Conservation (phyloP, 2,888 invertebrate species). For the Nemotelus nigrinus region DNA sequence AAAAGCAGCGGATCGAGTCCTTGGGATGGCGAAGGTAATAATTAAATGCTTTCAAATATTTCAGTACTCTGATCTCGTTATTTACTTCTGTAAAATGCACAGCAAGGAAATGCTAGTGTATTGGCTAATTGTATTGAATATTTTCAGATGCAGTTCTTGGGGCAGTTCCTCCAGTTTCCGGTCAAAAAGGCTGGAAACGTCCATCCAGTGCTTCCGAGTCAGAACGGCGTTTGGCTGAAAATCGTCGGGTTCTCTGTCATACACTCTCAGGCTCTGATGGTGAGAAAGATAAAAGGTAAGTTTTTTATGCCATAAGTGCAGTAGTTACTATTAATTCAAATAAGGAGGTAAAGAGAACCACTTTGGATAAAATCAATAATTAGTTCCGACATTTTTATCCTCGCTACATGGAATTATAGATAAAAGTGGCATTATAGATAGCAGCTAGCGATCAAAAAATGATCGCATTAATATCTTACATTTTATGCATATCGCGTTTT, state of each 20-base stretch:
- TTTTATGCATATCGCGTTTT: no score
- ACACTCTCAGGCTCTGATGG: conserved; percentile 67
- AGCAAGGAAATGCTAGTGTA: background rate
- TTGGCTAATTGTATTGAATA: background rate
- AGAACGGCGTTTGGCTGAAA: conserved; percentile 63
- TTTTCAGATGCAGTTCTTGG: background rate
- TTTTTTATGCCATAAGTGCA: conserved; percentile 7
- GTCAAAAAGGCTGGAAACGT: conserved; percentile 67
- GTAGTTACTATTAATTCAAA: background rate
- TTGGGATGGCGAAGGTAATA: conserved; percentile 68
- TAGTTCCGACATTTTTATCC: background rate
- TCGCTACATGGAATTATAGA: no score
- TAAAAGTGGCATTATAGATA: no score
- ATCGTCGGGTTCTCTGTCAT: conserved; percentile 58
- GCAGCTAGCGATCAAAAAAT: no score
- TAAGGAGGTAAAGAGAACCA: background rate
- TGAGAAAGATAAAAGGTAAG: conserved; percentile 68
- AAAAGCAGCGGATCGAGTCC: conserved; percentile 66
- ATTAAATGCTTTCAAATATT: background rate
- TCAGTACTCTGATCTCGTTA: background rate
- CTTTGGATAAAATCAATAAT: background rate
- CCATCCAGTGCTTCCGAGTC: conserved; percentile 71
- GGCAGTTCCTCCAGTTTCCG: conserved; percentile 53
- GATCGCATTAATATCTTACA: no score
- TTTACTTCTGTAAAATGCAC: background rate